Conservation (phyloP, 2,888 invertebrate species). For the Leucoptera coffeella region DNA sequence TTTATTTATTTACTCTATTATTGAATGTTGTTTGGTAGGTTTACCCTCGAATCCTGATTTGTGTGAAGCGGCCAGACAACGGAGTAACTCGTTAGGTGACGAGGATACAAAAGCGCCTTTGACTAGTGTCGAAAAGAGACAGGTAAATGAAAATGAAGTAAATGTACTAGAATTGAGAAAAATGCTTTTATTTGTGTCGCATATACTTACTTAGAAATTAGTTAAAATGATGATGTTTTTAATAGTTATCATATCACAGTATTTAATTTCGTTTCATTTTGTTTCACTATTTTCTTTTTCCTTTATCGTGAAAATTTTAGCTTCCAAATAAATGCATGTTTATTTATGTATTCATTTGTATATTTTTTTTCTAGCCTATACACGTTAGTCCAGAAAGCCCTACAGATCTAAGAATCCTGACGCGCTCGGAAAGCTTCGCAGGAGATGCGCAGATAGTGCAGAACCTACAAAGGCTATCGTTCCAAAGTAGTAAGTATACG, state of each 20-base stretch:
- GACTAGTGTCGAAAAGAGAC: constrained; percentile 32
- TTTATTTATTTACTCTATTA: no score
- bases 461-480: constrained; percentile 55
- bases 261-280: no score
- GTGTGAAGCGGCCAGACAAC: constrained; percentile 22
- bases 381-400: constrained; percentile 57
- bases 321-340: not conserved
- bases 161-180: no score
- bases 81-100: constrained; percentile 36
- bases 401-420: constrained; percentile 53
- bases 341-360: constrained; percentile 2
- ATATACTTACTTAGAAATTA: no score
- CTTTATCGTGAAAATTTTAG: not conserved
- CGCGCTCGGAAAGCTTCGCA: constrained; percentile 68
- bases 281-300: not conserved
- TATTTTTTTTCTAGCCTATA: constrained; percentile 20
- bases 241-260: no score
- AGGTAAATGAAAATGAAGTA: no score
- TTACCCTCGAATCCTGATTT: constrained; percentile 41
- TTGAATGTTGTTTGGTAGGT: constrained; percentile 13
- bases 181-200: no score
- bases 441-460: constrained; percentile 73
- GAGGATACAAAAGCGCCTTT: constrained; percentile 19
- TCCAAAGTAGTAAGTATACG: constrained; percentile 21
- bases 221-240: no score